Percentiles rank a stretch among this genome's conserved stretches.
phyloP scores from a whole-genome alignment of 1,140 invertebrate genomes.

The Cydia pomonella region DNA sequence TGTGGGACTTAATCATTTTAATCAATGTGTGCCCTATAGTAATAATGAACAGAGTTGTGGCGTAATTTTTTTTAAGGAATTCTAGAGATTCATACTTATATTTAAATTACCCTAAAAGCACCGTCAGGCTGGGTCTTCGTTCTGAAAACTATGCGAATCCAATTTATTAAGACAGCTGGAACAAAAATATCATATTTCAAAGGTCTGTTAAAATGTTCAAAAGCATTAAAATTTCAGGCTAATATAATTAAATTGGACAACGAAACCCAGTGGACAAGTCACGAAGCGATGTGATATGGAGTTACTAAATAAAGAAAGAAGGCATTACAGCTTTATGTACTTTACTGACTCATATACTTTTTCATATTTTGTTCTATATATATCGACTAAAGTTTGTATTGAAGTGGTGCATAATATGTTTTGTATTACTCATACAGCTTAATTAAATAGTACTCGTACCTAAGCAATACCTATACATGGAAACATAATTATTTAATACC shows the following conservation, averaged over 20 bases:
- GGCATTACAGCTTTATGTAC: not conserved
- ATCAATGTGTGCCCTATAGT: too few species aligned
- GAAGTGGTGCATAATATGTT: too few species aligned
- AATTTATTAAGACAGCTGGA: constrained; percentile 13
- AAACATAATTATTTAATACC: too few species aligned
- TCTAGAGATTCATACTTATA: not conserved
- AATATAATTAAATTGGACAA: constrained; percentile 62
- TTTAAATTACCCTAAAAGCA: not conserved
- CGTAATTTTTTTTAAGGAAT: too few species aligned
- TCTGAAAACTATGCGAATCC: not conserved
- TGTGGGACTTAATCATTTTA: too few species aligned
- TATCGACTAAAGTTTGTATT: too few species aligned
- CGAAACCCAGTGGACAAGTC: constrained; percentile 48
- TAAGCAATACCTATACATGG: too few species aligned
- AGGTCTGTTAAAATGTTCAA: constrained; percentile 38
- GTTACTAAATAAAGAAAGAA: constrained; percentile 26
- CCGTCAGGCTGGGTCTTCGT: not conserved
- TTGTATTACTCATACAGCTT: too few species aligned
- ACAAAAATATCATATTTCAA: constrained; percentile 27
- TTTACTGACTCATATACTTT: too few species aligned
- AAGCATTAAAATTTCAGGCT: constrained; percentile 48
- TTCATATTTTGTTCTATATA: too few species aligned
- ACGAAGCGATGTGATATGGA: constrained; percentile 28
- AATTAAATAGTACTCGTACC: too few species aligned
- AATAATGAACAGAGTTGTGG: too few species aligned